phyloP scores from a whole-genome alignment of 2,888 invertebrate species.

The Anagyrus pseudococci region DNA sequence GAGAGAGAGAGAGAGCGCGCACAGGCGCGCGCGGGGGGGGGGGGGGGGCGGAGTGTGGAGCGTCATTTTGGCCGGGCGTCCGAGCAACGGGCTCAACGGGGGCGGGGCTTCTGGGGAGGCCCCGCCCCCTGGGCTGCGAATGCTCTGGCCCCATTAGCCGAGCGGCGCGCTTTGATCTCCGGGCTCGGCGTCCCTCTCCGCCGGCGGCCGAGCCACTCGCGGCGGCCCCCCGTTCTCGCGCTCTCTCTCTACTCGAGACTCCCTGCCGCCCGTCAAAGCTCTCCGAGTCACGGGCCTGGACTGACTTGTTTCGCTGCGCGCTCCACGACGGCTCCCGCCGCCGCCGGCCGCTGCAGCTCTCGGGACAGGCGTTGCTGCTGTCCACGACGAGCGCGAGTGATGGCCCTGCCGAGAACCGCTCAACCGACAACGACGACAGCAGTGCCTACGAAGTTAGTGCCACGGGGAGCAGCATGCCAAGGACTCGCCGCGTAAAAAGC shows the following conservation, averaged over 20 bases:
- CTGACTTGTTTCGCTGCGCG: constrained; percentile 44
- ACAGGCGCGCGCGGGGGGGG: too few species aligned
- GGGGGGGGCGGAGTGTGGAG: constrained; percentile 38
- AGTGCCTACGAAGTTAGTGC: too few species aligned
- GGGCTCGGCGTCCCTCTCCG: constrained; percentile 21
- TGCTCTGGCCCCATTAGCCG: constrained; percentile 27
- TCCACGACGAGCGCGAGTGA: too few species aligned
- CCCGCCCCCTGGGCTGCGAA: constrained; percentile 19
- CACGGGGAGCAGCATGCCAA: constrained; percentile 5
- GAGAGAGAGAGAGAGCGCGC: too few species aligned
- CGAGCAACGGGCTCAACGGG: constrained; percentile 34
- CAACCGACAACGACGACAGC: too few species aligned
- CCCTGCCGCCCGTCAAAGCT: constrained; percentile 56
- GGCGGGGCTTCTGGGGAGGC: constrained; percentile 38
- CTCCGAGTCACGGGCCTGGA: constrained; percentile 59
- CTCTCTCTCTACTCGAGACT: constrained; percentile 48
- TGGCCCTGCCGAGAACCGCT: too few species aligned
- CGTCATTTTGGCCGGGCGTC: constrained; percentile 57
- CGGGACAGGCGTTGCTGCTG: too few species aligned
- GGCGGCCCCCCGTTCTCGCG: constrained; percentile 36
- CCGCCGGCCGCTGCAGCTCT: background rate
- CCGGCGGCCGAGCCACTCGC: constrained; percentile 12
- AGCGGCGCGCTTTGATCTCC: constrained; percentile 34
- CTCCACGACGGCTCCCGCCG: background rate
- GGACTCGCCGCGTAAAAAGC: background rate